These are phyloP conservation scores for Camponotus fellah DNA, from an alignment of 2,888 invertebrate species.

Conservation along the genomic window DNA sequence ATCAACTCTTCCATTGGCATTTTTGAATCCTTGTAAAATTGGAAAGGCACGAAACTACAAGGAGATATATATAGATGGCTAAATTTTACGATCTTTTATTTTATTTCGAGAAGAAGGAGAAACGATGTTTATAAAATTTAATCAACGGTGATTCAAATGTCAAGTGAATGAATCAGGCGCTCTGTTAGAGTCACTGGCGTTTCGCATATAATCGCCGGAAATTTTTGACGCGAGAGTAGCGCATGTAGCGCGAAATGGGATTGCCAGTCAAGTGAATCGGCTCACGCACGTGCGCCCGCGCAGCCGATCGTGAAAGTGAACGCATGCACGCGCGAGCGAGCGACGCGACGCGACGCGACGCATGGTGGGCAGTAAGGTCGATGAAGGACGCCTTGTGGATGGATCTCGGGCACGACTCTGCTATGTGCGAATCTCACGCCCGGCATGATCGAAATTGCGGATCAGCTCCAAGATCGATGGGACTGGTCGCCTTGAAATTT, in stretches of 20 bases:
- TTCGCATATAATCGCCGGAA: background rate
- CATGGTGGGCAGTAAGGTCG: conserved; percentile 78
- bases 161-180: background rate
- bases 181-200: background rate
- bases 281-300: conserved; percentile 69
- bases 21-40: background rate
- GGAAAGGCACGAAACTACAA: background rate
- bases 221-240: background rate
- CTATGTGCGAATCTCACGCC: conserved; percentile 59
- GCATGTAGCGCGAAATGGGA: conserved; percentile 8
- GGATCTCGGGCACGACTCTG: conserved; percentile 60
- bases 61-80: background rate
- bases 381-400: conserved; percentile 75
- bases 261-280: conserved; percentile 31
- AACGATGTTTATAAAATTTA: background rate
- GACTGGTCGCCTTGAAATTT: background rate
- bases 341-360: conserved; percentile 23
- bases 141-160: background rate
- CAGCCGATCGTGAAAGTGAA: conserved; percentile 78
- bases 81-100: background rate
- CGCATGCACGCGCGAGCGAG: conserved; percentile 65
- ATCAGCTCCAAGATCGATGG: background rate
- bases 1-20: background rate
- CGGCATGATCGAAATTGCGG: conserved; percentile 59
- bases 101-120: background rate